Conservation (phyloP, 2,113 vertebrate genomes). For the Phainopepla nitens region DNA sequence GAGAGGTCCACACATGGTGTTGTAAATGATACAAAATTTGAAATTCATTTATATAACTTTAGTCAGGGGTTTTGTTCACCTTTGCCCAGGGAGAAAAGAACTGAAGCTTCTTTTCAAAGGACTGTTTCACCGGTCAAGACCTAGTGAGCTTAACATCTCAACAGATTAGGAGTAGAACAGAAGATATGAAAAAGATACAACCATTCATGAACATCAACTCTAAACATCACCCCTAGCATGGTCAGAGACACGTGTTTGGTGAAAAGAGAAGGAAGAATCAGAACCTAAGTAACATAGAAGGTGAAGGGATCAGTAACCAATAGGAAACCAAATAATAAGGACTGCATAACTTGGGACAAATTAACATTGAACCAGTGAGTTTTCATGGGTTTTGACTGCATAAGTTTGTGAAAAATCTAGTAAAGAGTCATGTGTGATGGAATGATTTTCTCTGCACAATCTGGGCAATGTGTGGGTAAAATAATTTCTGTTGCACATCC, state of each 20-base stretch:
- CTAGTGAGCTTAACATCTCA: background rate
- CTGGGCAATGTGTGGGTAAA: background rate
- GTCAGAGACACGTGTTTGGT: background rate
- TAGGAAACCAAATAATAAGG: background rate
- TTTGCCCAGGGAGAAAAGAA: background rate
- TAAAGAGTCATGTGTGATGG: background rate
- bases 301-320: rapidly evolving
- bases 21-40: background rate
- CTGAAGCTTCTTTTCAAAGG: background rate
- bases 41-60: background rate
- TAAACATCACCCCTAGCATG: background rate
- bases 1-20: too few relatives aligned
- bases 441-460: background rate
- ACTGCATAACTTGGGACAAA: background rate
- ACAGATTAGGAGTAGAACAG: background rate
- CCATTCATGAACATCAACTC: background rate
- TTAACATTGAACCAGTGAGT: background rate
- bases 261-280: background rate
- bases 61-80: background rate
- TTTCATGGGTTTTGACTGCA: background rate
- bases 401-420: background rate
- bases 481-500: background rate
- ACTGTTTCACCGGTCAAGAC: background rate
- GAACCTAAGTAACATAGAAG: too few relatives aligned
- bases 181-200: background rate